These are phyloP conservation scores for Prolemur simus DNA, from an alignment of 2,113 vertebrate genomes.

Conservation along the genomic window DNA sequence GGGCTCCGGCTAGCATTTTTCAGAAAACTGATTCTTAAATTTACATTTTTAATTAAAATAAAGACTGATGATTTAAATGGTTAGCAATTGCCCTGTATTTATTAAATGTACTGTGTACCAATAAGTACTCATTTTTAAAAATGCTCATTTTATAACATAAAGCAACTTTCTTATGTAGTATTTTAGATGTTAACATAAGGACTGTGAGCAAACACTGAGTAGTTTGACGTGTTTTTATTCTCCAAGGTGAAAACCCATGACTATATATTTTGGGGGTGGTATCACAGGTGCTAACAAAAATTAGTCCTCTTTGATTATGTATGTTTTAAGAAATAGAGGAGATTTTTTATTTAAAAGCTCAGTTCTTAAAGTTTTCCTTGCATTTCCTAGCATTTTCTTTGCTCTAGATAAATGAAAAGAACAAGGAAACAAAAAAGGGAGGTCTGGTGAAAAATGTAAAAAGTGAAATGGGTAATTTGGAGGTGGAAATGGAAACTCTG, in stretches of 20 bases:
- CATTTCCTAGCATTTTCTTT: background rate
- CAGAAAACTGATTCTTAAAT: background rate
- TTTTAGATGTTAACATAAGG: background rate
- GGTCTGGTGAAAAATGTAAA: background rate
- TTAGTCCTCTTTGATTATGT: background rate
- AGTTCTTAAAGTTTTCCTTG: background rate
- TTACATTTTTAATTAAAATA: background rate
- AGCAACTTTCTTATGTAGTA: background rate
- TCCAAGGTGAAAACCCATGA: conserved; percentile 1
- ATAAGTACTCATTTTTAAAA: background rate
- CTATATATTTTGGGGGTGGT: background rate
- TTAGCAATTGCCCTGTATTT: background rate
- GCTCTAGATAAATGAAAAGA: background rate
- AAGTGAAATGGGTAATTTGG: background rate
- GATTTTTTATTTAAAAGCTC: conserved; percentile 24
- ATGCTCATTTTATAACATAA: background rate
- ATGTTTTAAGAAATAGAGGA: conserved; percentile 36
- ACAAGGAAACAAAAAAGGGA: background rate
- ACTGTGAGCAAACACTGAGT: background rate
- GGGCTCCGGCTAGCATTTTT: background rate
- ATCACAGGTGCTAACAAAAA: background rate
- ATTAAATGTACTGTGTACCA: background rate
- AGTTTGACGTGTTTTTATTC: background rate
- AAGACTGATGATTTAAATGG: background rate
- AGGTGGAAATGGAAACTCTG: background rate